Evolutionary conservation across 92 coral and sea anemone species (phyloP).

Genomic region (Bergia sp.): DNA sequence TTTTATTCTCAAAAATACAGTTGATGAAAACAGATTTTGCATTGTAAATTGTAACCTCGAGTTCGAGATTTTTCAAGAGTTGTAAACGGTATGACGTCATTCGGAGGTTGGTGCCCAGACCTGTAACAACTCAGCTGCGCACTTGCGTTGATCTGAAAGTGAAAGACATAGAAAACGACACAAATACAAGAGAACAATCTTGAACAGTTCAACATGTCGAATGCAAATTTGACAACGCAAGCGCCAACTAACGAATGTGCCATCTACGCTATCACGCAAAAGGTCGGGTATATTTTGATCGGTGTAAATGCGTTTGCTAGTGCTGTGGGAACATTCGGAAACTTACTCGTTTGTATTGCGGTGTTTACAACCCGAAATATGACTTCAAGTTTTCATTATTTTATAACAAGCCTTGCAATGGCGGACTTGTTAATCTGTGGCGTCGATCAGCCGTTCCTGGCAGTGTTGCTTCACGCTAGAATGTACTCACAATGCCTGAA

Average conservation of each 20-base stretch:
- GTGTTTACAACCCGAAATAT: slow-evolving; percentile 65
- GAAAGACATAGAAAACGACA: too few relatives aligned
- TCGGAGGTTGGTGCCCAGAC: too few relatives aligned
- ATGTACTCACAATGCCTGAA: slow-evolving; percentile 51
- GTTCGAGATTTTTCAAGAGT: too few relatives aligned
- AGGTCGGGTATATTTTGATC: slow-evolving; percentile 44
- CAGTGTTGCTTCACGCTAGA: slow-evolving; percentile 62
- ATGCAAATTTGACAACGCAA: background rate
- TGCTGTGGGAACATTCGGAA: slow-evolving; percentile 78
- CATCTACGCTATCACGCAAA: background rate
- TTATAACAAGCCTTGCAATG: slow-evolving; percentile 72
- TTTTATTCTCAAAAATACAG: too few relatives aligned
- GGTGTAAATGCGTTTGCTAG: slow-evolving; percentile 58
- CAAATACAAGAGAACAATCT: too few relatives aligned
- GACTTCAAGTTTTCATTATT: slow-evolving; percentile 72
- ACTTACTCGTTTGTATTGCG: slow-evolving; percentile 71
- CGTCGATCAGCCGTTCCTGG: slow-evolving; percentile 78
- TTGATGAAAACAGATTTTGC: too few relatives aligned
- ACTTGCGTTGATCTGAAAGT: too few relatives aligned
- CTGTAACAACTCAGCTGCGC: too few relatives aligned
- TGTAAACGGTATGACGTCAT: too few relatives aligned
- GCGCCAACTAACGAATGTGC: background rate
- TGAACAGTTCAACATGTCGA: background rate
- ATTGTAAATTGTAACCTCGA: too few relatives aligned
- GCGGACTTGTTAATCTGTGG: slow-evolving; percentile 81